Evolutionary conservation across 1,140 invertebrate genomes (phyloP), one percentile per base, ranked within the genome.

Genomic region (Drosophila ironensis): DNA sequence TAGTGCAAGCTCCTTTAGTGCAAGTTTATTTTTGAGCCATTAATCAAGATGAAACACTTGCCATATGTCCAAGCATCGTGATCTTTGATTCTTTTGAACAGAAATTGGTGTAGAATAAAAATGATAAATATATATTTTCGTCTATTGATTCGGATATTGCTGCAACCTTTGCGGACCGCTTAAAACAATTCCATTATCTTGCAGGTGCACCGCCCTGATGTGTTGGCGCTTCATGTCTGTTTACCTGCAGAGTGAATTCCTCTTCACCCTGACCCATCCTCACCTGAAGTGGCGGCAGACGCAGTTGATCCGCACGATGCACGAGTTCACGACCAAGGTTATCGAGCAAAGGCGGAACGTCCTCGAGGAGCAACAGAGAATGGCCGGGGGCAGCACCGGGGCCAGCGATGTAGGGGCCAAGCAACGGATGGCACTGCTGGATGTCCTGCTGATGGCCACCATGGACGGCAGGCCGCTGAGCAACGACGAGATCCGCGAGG

Each of bases 251-350:
- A 48, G 45, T 14, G 77, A 89, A 51, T n/a, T 81, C 9, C 68
- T 89, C 3, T 89, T 89, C 12, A 64, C 69, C 0, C 47, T 89
- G 24, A 88, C 89, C 3, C 50, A 47, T 53, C 77, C 81, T 0
- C 78, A 72, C 4, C 38, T 78, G 2, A 93, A 92, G 14, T 90
- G 90, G 69, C 90, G 92, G 38, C 92, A 94, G 66, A 90, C 90
- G 17, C 82, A 89, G 60, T 90, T 91, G 40, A 87, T 96, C 5
- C 91, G 93, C 44, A 91, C 92, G 28, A 88, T 96, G 14, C 94
- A 96, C 69, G 88, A 90, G 0, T 95, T 95, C 56, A 95, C 95
- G 0, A 90, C 45, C 91, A 64, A 90, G 90, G 93, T 95, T 40
- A 91, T 91, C 17, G 48, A 82, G 12, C 60, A 88, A 35, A 87